Base-by-base conservation (phyloP, 2,113 vertebrate species). In the Artemisiospiza belli region DNA sequence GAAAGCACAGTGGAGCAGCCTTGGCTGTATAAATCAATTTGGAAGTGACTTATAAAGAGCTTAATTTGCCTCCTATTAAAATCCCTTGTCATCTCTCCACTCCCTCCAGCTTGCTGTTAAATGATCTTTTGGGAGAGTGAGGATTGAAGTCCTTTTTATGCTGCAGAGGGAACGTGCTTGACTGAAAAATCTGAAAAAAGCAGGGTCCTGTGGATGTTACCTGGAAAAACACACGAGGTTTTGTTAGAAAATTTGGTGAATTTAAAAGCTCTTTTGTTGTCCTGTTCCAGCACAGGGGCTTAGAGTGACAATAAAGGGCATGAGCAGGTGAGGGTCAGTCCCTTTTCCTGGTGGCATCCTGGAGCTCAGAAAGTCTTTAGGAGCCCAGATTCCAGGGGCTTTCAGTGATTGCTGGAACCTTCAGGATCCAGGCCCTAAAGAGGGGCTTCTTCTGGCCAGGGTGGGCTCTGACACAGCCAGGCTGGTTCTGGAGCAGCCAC, bases 51-150 rank as follows among this genome's bases (percentile, higher is more conserved):
- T 95, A 51, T 20, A 69, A 87, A 91, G 87, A 44, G 43, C 30
- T 69, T 87, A 27, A 82, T 92, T 96, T 94, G 74, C 78, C 67
- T 89, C 87, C 86, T 86, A 37, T 97, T 90, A 92, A 95, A 95
- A 92, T 94, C 73, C 79, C 66, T 87, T 70, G 52, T 88, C 5
- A 25, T 90, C 31, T 61, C 41, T 89, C 69, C 62, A 80, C 68
- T 85, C 63, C 87, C n/a, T 76, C 4, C 61, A 89, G 54, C 59
- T 86, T 11, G 28, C 81, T 91, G 59, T 86, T 96, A 94, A 97
- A 87, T 30, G 66, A 83, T 27, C 83, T 76, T 84, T 73, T 66
- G 90, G 87, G 88, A 89, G 74, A 73, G 47, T 67, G 89, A 70
- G 61, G 39, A 12, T 15, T 51, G 80, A 82, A 94, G 62, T 70